Base-by-base conservation (phyloP, 2,797 vertebrate genomes). In the Mastacembelus armatus region DNA sequence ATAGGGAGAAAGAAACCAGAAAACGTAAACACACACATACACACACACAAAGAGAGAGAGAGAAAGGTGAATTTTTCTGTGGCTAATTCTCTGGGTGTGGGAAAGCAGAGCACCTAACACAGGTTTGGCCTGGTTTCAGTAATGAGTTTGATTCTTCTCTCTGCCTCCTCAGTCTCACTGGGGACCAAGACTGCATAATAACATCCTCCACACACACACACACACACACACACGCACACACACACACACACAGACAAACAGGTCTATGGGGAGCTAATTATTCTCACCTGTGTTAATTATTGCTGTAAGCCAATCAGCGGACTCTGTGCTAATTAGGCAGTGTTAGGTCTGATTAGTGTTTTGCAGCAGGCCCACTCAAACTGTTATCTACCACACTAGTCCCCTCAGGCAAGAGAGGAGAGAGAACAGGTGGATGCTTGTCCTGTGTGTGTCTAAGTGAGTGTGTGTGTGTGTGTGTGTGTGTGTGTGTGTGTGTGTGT, bases 211-310 rank as follows among this genome's bases (percentile, higher is more conserved):
- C 72, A 80, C 80, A 64, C 84, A n/a, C n/a, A n/a, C n/a, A n/a
- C n/a, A n/a, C n/a, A n/a, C n/a, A n/a, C n/a, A 74, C 72, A 62
- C 45, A 47, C 52, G 56, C 45, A 27, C 48, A 52, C 38, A 67
- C 58, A 44, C 68, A 68, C 61, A 60, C n/a, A 2, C 52, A 73
- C 4, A 18, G 86, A 81, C 95, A 96, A 94, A 95, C 90, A 94
- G 91, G 95, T 96, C 96, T 96, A 95, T 95, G 93, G 95, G 96
- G 96, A 96, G 94, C 96, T 96, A 95, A 97, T 98, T 97, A 98
- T 95, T 96, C 96, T 97, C 95, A 97, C 96, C 96, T 97, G 95
- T 96, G 96, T 97, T 98, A 97, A 97, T 98, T 97, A 97, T 94
- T 95, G 95, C 94, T 95, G 95, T 96, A 95, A 97, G 96, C 96